Percentiles rank a stretch among this genome's conserved stretches.
phyloP scores from a whole-genome alignment of 1,140 invertebrate species.

The Wiebesia pumilae region DNA sequence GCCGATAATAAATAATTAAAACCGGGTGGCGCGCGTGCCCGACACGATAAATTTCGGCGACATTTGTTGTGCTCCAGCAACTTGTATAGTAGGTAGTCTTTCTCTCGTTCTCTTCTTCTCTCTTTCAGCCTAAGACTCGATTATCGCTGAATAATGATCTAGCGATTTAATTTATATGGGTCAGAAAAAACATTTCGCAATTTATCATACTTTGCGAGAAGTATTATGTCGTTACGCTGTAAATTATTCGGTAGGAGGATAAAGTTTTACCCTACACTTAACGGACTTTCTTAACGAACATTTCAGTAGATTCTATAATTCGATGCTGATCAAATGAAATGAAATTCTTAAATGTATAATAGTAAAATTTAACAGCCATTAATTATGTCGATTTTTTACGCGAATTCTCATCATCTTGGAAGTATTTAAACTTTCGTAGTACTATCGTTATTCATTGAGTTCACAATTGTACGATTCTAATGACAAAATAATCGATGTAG shows the following conservation, averaged over 20 bases:
- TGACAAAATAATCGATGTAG: not conserved
- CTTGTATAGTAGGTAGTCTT: not conserved
- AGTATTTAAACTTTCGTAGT: not conserved
- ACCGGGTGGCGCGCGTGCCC: conserved; percentile 39
- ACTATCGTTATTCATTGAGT: not conserved
- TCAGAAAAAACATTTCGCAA: conserved; percentile 18
- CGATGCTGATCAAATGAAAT: not conserved
- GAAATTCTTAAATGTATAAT: not conserved
- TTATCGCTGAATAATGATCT: conserved; percentile 53
- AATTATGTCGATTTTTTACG: not conserved
- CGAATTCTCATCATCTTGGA: not conserved
- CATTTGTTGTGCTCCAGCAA: conserved; percentile 28
- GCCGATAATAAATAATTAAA: conserved; percentile 52
- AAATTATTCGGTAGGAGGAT: conserved; percentile 33
- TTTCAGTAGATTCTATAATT: conserved; percentile 2
- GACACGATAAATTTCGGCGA: conserved; percentile 46
- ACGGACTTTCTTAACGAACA: not conserved
- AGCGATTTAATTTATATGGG: conserved; percentile 48
- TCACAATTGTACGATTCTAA: not conserved
- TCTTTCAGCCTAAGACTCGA: conserved; percentile 21
- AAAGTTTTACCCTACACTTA: conserved; percentile 11
- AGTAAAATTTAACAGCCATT: not conserved
- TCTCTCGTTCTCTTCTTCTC: not conserved
- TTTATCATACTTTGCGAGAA: conserved; percentile 49
- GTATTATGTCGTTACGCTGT: conserved; percentile 47